Conservation (phyloP, 2,113 vertebrate genomes). For the Bagarius yarrelli region DNA sequence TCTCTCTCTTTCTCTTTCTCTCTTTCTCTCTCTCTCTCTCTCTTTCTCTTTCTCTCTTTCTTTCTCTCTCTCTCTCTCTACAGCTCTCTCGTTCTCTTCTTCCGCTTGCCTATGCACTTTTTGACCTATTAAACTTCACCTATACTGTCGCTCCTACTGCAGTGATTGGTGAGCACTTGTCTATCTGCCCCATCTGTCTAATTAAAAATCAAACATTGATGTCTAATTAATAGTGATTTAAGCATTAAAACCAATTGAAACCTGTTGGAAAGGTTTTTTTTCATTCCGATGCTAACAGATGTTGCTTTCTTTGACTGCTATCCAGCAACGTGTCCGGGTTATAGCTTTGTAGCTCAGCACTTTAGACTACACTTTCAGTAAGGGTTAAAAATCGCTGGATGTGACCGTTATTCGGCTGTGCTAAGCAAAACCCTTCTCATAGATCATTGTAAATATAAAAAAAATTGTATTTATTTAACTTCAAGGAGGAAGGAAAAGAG, state of each 20-base stretch:
- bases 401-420: neutral
- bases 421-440: constrained; percentile 7
- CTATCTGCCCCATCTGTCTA: neutral
- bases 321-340: constrained; percentile 11
- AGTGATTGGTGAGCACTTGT: neutral
- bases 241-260: neutral
- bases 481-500: neutral
- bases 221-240: constrained; percentile 1
- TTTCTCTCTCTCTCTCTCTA: constrained; percentile 1
- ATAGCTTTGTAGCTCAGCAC: neutral
- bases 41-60: neutral
- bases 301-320: neutral
- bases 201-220: neutral
- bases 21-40: constrained; percentile 19
- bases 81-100: neutral
- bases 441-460: neutral
- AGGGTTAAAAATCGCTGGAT: constrained; percentile 5
- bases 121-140: constrained; percentile 1
- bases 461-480: too few species aligned
- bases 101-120: constrained; percentile 33
- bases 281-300: neutral
- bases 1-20: constrained; percentile 16
- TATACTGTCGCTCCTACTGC: neutral
- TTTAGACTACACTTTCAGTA: constrained; percentile 6
- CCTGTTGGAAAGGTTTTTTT: neutral